Evolutionary conservation across 2,888 invertebrate species (phyloP), one percentile per base, ranked within the genome.

Genomic region (Hemistola chrysoprasaria): DNA sequence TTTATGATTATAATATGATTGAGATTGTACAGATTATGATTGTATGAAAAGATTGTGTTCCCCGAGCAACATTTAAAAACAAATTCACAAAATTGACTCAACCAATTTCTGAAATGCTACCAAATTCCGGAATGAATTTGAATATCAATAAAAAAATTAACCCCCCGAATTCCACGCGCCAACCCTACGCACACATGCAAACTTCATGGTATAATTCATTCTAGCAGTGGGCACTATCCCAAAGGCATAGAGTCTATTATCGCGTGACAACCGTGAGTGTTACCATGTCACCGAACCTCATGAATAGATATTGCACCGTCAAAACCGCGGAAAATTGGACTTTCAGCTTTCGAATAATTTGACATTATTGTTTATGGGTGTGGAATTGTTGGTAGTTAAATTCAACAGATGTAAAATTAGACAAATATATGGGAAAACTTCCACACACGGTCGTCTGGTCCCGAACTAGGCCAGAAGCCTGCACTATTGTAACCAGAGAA

Each of bases 271-370:
- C 11, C 27, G n/a, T 27, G 44, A 40, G 40, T 40, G 49, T 42
- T 51, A 48, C 50, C 48, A 48, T 48, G 50, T 55, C 72, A 67
- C 64, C 65, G 65, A 62, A 67, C 69, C 82, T 82, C 82, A 82
- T 82, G 80, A 82, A 82, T 82, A 82, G 78, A 82, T 75, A 82
- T 82, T 82, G 80, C 73, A 66, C 65, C 68, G 73, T 73, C 73
- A 78, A 78, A 78, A 81, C 72, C 70, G 78, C 65, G 71, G 73
- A 74, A 82, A 81, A 80, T 78, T 80, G 75, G 71, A 75, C 58
- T 65, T 67, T 61, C 51, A 54, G 56, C 60, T 53, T 56, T 47
- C 55, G 63, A 65, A 43, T 43, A 43, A 43, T 43, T 39, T 44
- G 48, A 48, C 47, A 65, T 68, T 69, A 73, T 74, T 72, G 70